Base-by-base conservation (phyloP, 2,113 vertebrate species). In the Sander vitreus region DNA sequence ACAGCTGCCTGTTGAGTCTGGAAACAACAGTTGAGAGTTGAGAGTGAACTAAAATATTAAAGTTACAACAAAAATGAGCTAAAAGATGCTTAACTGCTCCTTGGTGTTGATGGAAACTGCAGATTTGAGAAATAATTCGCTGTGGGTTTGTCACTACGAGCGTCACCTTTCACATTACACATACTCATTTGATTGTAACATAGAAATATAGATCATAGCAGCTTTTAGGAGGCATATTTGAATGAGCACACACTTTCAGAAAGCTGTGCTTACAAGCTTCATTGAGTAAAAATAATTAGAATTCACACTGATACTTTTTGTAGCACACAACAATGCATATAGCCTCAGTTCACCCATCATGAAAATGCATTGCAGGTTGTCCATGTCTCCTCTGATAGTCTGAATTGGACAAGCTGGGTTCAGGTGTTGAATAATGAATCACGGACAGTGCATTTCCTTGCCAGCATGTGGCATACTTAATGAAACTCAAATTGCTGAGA, bases 361-460 rank as follows among this genome's bases (percentile, higher is more conserved):
- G n/a, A 69, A 87, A 87, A 86, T 71, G 53, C 73, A 72, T 11
- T 64, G 33, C 65, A 65, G 54, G 67, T 80, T 62, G 68, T 76
- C 15, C 1, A 15, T 5, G 0, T 83, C 62, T 30, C 60, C 67
- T 45, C 27, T 80, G 65, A 73, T 59, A 62, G 57, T 62, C 48
- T 64, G 36, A 75, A 72, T 64, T 48, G 58, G 45, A 51, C 30
- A 18, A 59, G 59, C 53, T 71, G 23, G 45, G 36, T 70, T 78
- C 68, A 72, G 81, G 58, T 76, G 76, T 87, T 87, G 75, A 91
- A 89, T 84, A 78, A 88, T 85, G 45, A 79, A 76, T 79, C 57
- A 58, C 50, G 36, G 66, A 66, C 48, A 74, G 45, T 39, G 21
- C 55, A 57, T 81, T 27, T 76, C 51, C 53, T 62, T 50, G 65